Evolutionary conservation across 2,113 vertebrate genomes (phyloP).

Genomic region (Phalacrocorax brasilianus): DNA sequence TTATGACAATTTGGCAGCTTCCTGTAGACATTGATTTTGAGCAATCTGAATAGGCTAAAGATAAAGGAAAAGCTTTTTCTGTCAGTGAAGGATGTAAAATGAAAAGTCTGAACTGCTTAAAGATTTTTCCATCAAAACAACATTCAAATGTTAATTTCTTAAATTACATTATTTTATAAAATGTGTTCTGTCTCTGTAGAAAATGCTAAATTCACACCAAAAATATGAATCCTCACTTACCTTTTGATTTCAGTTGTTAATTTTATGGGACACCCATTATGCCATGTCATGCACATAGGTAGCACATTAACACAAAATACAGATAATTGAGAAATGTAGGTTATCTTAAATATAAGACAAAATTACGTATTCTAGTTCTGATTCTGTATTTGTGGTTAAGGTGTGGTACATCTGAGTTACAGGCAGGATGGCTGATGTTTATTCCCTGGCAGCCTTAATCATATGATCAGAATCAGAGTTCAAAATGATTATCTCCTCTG

Average conservation of each 20-base stretch:
- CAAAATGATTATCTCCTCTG: background rate
- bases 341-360: background rate
- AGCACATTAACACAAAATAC: background rate
- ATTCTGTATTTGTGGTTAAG: background rate
- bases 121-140: background rate
- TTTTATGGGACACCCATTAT: background rate
- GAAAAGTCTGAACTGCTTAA: background rate
- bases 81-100: background rate
- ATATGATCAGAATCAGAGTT: background rate
- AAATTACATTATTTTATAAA: background rate
- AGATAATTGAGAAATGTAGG: background rate
- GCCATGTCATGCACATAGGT: background rate
- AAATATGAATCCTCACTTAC: background rate
- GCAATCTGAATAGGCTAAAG: background rate
- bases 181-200: background rate
- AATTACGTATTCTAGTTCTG: background rate
- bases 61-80: background rate
- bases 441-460: background rate
- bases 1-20: background rate
- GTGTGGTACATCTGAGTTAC: background rate
- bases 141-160: conserved; percentile 10
- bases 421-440: background rate
- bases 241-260: background rate
- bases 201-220: background rate
- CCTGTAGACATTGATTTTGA: background rate